These are phyloP conservation scores for Meandrina meandrites DNA, from an alignment of 92 coral and sea anemone species.

Conservation along the genomic window DNA sequence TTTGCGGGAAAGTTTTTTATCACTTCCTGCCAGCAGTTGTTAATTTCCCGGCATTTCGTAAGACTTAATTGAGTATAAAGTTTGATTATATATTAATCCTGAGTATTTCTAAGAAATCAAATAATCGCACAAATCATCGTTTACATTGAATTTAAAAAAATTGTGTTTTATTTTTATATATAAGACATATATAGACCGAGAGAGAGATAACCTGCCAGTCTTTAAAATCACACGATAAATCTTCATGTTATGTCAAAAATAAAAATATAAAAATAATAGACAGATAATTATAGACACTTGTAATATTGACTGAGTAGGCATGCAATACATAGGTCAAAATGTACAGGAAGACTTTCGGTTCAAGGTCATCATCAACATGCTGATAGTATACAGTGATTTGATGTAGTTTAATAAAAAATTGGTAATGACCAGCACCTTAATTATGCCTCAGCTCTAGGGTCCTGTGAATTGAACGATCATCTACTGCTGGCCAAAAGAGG, in stretches of 20 bases:
- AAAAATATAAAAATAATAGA: background rate
- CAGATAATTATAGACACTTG: background rate
- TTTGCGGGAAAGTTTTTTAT: background rate
- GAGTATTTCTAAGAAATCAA: background rate
- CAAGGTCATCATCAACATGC: background rate
- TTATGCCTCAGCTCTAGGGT: background rate
- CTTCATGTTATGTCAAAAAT: background rate
- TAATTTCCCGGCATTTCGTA: conserved; percentile 3
- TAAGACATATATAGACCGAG: no score
- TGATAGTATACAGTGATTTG: background rate
- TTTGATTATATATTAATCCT: background rate
- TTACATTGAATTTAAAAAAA: background rate
- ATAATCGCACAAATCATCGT: background rate
- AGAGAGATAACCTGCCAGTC: no score
- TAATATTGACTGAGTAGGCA: conserved; percentile 4
- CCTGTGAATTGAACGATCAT: background rate
- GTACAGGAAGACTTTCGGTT: background rate
- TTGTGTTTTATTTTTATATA: no score
- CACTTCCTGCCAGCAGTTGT: background rate
- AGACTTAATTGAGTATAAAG: background rate
- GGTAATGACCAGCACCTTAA: background rate
- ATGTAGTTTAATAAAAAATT: background rate
- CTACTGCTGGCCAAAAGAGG: background rate
- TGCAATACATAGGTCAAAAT: background rate
- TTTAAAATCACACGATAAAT: background rate